Evolutionary conservation across 2,797 vertebrate species (phyloP).

Genomic region (Orientallactaga sibirica): DNA sequence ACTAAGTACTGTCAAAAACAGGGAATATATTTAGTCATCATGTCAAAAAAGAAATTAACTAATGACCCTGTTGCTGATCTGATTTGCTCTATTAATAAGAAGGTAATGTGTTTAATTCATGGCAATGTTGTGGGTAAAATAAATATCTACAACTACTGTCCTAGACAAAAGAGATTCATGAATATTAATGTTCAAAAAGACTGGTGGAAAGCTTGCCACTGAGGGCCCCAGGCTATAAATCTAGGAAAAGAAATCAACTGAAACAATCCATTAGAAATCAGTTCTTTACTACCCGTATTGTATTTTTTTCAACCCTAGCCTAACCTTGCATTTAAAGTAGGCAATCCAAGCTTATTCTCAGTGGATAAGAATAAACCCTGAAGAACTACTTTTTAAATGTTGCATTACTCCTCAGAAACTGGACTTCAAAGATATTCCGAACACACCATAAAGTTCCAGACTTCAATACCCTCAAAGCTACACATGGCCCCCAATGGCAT

Average conservation of each 20-base stretch:
- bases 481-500: slow-evolving; percentile 19
- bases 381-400: slow-evolving; percentile 61
- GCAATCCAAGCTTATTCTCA: slow-evolving; percentile 59
- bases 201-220: neutral
- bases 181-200: slow-evolving; percentile 48
- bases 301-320: slow-evolving; percentile 36
- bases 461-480: slow-evolving; percentile 54
- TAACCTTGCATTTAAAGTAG: slow-evolving; percentile 63
- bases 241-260: slow-evolving; percentile 54
- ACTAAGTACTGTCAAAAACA: neutral
- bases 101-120: neutral
- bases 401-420: slow-evolving; percentile 69
- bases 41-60: neutral
- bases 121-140: neutral
- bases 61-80: neutral
- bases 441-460: slow-evolving; percentile 72
- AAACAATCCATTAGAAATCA: slow-evolving; percentile 68
- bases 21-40: neutral
- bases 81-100: neutral
- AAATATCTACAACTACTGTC: neutral
- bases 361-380: slow-evolving; percentile 68
- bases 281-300: neutral
- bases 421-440: slow-evolving; percentile 75
- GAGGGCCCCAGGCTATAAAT: neutral
- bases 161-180: slow-evolving; percentile 38